Conservation (phyloP, 2,888 invertebrate species). For the Apamea sordens region DNA sequence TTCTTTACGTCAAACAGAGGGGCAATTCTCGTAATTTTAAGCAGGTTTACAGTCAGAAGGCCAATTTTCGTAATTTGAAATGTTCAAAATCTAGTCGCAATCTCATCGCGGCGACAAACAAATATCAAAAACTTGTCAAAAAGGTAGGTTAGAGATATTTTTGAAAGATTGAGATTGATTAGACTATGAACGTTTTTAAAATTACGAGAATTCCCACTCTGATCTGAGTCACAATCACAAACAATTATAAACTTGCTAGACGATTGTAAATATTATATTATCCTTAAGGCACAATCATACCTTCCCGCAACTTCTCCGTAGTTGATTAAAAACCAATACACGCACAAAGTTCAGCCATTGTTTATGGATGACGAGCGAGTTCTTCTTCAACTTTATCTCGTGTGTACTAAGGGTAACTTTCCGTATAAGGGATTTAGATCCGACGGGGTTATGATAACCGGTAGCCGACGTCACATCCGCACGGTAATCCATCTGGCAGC, state of each 20-base stretch:
- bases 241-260: background rate
- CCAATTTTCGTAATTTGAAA: no score
- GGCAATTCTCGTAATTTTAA: no score
- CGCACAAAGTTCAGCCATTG: conserved; percentile 50
- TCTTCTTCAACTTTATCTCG: conserved; percentile 39
- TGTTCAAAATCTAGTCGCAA: no score
- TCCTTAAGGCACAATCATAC: conserved; percentile 8
- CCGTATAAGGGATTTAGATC: conserved; percentile 48
- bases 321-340: conserved; percentile 56
- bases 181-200: no score
- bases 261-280: background rate
- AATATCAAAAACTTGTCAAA: no score
- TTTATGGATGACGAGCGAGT: conserved; percentile 50
- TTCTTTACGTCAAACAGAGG: background rate
- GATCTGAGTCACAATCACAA: background rate
- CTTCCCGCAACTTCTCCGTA: background rate
- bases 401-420: conserved; percentile 43
- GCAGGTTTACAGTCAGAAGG: no score
- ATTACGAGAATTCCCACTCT: no score
- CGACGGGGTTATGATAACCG: conserved; percentile 48
- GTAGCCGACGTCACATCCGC: conserved; percentile 54
- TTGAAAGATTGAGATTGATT: no score
- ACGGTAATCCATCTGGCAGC: conserved; percentile 54
- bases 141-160: no score
- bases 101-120: no score